phyloP scores from a whole-genome alignment of 2,888 invertebrate genomes.

The Macrophya annulata region DNA sequence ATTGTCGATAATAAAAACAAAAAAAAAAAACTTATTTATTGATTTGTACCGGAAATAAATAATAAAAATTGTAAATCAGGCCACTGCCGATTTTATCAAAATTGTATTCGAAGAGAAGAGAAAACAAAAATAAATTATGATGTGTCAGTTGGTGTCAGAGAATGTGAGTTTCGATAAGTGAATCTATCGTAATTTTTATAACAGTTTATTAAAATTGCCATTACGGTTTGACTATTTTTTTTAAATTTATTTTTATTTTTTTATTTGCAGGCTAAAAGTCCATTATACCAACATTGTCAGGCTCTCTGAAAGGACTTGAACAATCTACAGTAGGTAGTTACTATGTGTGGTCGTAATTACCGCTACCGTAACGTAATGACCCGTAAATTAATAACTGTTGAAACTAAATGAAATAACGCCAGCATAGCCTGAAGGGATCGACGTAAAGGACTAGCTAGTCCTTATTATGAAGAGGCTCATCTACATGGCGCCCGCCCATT shows the following conservation, averaged over 20 bases:
- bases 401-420: constrained; percentile 7
- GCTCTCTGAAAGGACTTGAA: not conserved
- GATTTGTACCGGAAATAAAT: not conserved
- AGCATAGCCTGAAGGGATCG: constrained; percentile 14
- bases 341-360: constrained; percentile 20
- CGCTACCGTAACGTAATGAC: not conserved
- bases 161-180: not conserved
- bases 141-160: not conserved
- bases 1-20: not conserved
- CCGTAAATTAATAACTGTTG: not conserved
- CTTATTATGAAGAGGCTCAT: constrained; percentile 3
- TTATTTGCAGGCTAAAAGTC: not conserved
- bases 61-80: not conserved
- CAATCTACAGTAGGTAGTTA: not conserved
- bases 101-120: not conserved
- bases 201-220: not conserved
- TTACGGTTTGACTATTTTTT: not conserved
- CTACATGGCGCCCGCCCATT: not conserved
- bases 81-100: not conserved
- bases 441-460: not conserved
- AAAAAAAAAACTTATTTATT: not conserved
- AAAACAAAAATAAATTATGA: not conserved
- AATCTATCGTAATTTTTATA: constrained; percentile 7
- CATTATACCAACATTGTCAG: not conserved
- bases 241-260: not conserved